A percentile compares a stretch with the other conserved stretches of the same genome.
phyloP scores from a whole-genome alignment of 2,113 vertebrate genomes.

The Myotis yumanensis region DNA sequence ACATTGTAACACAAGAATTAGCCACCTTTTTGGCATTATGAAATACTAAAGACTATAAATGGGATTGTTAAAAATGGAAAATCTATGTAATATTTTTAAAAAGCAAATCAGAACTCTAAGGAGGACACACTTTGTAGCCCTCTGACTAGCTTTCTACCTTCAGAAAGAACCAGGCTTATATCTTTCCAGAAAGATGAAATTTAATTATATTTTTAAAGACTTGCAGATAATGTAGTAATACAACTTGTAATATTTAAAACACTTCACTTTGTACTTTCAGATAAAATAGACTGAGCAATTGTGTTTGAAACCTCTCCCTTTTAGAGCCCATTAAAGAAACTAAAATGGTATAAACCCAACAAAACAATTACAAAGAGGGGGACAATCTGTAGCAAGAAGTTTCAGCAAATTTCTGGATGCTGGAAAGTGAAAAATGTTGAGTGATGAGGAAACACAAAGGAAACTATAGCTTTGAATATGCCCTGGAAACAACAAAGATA shows the following conservation, averaged over 20 bases:
- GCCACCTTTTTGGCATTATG: conserved; percentile 45
- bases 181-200: conserved; percentile 29
- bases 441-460: neutral
- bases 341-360: neutral
- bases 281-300: neutral
- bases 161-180: neutral
- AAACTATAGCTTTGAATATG: neutral
- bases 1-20: conserved; percentile 59
- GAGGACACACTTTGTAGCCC: neutral
- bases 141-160: neutral
- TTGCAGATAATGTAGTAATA: conserved; percentile 34
- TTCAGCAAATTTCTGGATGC: neutral
- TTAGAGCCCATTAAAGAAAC: neutral
- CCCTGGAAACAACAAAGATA: neutral
- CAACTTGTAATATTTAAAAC: conserved; percentile 39
- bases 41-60: conserved; percentile 53
- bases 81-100: conserved; percentile 34
- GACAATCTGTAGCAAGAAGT: neutral
- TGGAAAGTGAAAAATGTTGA: neutral
- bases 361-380: neutral
- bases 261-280: neutral
- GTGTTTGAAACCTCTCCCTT: neutral
- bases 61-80: conserved; percentile 45
- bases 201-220: conserved; percentile 48
- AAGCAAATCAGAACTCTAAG: neutral